Evolutionary conservation across 2,113 vertebrate genomes (phyloP), one percentile per base, ranked within the genome.

Genomic region (Hylia prasina): DNA sequence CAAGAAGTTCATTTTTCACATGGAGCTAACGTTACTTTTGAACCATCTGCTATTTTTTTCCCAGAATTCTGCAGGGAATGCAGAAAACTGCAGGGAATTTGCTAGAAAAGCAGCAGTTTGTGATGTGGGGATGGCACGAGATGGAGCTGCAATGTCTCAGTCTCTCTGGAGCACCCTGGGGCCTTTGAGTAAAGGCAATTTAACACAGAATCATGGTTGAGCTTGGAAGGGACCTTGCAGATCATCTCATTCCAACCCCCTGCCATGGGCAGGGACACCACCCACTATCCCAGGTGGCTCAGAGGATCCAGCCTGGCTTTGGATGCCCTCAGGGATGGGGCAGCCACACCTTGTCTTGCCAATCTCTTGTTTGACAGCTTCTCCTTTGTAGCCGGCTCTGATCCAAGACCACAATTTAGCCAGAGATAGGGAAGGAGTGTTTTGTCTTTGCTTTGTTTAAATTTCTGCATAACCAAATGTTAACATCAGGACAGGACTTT

Each of bases 1-100:
- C 35, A 69, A 90, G 87, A 93, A 65, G 66, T 58, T 90, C 19
- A 47, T 96, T 86, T 95, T 86, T 70, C n/a, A 71, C 22, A 8
- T 11, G 47, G 51, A 68, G 31, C 39, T 66, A 30, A 39, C 5
- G 0, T 90, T 88, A 23, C 79, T 85, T 48, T 81, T 58, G 30
- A 88, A 42, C 54, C 30, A 77, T 70, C 80, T 84, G 68, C 51
- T 50, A 5, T n/a, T n/a, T 60, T 27, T 53, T 19, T 47, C 42
- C 40, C 58, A 66, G 39, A 80, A 88, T 90, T 79, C 45, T 73
- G 51, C 37, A 72, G n/a, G n/a, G n/a, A n/a, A n/a, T n/a, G n/a
- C n/a, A n/a, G n/a, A n/a, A n/a, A n/a, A 11, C 31, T 44, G 20
- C 7, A 54, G 8, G 48, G 53, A 20, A 58, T 78, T 66, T 69